Percentiles rank a stretch among this genome's conserved stretches.
Evolutionary conservation across 2,888 invertebrate species (phyloP).

Genomic region (Gymnocheta viridis): DNA sequence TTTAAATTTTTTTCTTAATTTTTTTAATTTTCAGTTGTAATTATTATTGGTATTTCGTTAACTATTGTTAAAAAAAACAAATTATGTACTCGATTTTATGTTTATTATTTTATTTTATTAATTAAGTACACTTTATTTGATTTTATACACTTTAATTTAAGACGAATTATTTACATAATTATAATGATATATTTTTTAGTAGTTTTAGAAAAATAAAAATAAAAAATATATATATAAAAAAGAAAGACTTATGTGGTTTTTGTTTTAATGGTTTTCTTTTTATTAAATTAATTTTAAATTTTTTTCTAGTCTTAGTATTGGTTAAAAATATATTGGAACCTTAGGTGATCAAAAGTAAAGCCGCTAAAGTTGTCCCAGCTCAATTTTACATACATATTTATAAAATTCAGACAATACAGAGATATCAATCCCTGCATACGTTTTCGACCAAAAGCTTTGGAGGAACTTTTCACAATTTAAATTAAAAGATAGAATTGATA

Average conservation of each 20-base stretch:
- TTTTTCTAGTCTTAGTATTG: too few species aligned
- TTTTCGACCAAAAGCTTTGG: too few species aligned
- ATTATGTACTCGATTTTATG: neutral
- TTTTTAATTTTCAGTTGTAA: neutral
- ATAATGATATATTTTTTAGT: conserved; percentile 51
- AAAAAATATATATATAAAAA: conserved; percentile 32
- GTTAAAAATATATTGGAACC: too few species aligned
- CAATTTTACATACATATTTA: too few species aligned
- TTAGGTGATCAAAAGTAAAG: too few species aligned
- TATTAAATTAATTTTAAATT: neutral
- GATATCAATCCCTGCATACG: too few species aligned
- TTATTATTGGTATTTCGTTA: conserved; percentile 4
- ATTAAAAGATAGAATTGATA: too few species aligned
- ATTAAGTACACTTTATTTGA: conserved; percentile 41
- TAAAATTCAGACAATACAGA: too few species aligned
- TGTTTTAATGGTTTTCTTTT: conserved; percentile 25
- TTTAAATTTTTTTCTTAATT: conserved; percentile 3
- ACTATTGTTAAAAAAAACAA: neutral
- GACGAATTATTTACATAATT: conserved; percentile 54
- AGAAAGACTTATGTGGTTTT: conserved; percentile 10
- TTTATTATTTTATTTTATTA: conserved; percentile 14
- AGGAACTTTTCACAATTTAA: too few species aligned
- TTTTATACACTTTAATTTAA: conserved; percentile 61
- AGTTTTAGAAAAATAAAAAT: conserved; percentile 45
- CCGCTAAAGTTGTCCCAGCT: too few species aligned